Percentiles rank a stretch among this genome's conserved stretches.
These are phyloP conservation scores for Protobothrops flavoviridis DNA, from an alignment of 2,113 vertebrate species.

Conservation along the genomic window DNA sequence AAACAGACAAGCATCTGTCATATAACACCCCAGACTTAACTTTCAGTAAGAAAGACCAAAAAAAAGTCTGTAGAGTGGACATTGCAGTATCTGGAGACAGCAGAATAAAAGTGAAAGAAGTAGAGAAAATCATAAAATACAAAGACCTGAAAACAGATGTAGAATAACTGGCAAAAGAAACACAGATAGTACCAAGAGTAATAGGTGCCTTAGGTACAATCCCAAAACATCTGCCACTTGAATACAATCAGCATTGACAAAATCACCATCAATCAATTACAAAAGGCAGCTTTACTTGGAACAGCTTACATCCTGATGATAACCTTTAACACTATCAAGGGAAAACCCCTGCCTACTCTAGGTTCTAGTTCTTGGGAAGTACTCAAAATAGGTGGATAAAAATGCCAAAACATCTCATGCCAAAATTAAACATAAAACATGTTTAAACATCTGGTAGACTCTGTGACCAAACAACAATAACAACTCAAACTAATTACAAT, in stretches of 20 bases:
- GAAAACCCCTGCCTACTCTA: neutral
- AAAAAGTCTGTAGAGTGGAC: neutral
- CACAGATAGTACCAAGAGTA: neutral
- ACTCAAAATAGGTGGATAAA: neutral
- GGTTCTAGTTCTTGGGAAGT: neutral
- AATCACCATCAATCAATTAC: neutral
- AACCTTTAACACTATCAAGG: neutral
- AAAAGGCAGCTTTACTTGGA: neutral
- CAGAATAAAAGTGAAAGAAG: neutral
- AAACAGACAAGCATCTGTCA: neutral
- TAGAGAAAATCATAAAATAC: neutral
- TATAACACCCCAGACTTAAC: neutral
- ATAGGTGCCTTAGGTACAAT: neutral
- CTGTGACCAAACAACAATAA: neutral
- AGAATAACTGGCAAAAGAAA: neutral
- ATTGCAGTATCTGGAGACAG: neutral
- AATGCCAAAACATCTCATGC: neutral
- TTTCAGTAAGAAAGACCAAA: neutral
- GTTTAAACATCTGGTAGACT: neutral
- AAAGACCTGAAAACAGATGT: neutral
- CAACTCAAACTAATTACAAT: neutral
- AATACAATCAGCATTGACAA: neutral
- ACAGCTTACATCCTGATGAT: neutral
- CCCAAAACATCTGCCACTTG: neutral
- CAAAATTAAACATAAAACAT: neutral